Percentiles rank a stretch among this genome's conserved stretches.
Evolutionary conservation across 2,113 vertebrate genomes (phyloP).

Genomic region (Pterocles gutturalis): DNA sequence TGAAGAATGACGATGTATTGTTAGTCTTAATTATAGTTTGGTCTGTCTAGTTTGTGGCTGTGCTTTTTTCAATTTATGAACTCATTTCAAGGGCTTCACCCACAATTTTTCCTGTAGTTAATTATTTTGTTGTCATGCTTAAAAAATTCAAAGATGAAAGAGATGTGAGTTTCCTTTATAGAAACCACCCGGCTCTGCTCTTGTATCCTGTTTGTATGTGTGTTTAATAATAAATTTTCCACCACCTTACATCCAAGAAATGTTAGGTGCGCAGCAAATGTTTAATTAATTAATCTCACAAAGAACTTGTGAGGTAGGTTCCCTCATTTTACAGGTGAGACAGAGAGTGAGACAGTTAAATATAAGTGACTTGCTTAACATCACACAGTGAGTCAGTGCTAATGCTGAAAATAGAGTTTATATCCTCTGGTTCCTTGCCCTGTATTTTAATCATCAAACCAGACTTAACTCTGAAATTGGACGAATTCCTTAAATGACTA

Average conservation of each 20-base stretch:
- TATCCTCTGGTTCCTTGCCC: background rate
- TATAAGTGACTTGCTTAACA: constrained; percentile 23
- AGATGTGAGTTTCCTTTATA: background rate
- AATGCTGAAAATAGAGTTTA: constrained; percentile 30
- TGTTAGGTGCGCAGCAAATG: background rate
- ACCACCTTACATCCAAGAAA: background rate
- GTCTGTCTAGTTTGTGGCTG: background rate
- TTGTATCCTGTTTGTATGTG: background rate
- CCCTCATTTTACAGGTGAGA: constrained; percentile 42
- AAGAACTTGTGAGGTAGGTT: constrained; percentile 30
- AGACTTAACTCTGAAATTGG: constrained; percentile 1
- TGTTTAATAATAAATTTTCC: constrained; percentile 27
- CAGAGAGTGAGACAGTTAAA: constrained; percentile 26
- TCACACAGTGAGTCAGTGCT: constrained; percentile 56
- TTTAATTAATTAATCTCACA: constrained; percentile 46
- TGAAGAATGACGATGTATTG: background rate
- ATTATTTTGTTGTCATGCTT: constrained; percentile 10
- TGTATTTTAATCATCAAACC: constrained; percentile 16
- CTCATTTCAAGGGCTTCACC: background rate
- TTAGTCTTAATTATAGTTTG: background rate
- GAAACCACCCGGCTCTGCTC: background rate
- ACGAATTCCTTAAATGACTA: background rate
- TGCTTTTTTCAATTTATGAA: background rate
- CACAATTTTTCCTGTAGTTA: background rate
- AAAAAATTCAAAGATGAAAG: constrained; percentile 10